A percentile compares a stretch with the other conserved stretches of the same genome.
These are phyloP conservation scores for Calameuta idolon DNA, from an alignment of 2,888 invertebrate genomes.

Conservation along the genomic window DNA sequence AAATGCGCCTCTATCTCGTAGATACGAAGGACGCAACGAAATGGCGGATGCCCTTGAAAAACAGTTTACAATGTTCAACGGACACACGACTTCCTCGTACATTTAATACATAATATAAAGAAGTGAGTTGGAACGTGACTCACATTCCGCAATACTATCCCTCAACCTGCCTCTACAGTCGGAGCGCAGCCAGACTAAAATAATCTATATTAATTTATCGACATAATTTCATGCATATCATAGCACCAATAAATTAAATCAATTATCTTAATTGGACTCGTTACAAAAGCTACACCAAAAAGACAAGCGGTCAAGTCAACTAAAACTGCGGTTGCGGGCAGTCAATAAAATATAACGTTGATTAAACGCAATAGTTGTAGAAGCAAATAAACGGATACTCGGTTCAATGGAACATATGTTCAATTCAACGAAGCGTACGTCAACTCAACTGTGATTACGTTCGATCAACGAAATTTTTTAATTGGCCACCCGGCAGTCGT, in stretches of 20 bases:
- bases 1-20: background rate
- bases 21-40: background rate
- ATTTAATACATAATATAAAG: background rate
- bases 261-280: background rate
- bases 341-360: background rate
- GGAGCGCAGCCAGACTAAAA: background rate
- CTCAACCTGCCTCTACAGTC: background rate
- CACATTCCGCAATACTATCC: background rate
- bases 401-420: background rate
- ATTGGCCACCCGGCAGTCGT: background rate
- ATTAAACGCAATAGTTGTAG: background rate
- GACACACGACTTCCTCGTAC: background rate
- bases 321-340: background rate
- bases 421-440: background rate
- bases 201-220: background rate
- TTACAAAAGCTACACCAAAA: background rate
- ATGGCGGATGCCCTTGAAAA: background rate
- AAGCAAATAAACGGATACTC: background rate
- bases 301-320: background rate
- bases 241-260: background rate
- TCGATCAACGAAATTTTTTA: background rate
- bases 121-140: background rate
- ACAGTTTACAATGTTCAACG: background rate
- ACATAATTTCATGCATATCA: background rate
- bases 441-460: no score